phyloP scores from a whole-genome alignment of 2,113 vertebrate species.

The Cettia cetti region DNA sequence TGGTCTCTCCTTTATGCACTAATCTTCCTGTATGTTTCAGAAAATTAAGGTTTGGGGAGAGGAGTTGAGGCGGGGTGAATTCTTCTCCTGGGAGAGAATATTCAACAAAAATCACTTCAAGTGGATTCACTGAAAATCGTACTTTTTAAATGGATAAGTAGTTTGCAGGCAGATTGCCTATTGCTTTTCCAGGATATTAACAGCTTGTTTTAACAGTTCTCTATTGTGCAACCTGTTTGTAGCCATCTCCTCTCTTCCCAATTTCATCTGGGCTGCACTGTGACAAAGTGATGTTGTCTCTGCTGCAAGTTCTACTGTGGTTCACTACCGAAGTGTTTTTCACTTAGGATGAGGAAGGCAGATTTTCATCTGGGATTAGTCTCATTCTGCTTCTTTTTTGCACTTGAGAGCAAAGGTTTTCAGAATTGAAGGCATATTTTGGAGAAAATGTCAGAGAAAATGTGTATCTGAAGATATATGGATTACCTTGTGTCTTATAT shows the following conservation, averaged over 20 bases:
- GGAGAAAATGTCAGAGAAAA: background rate
- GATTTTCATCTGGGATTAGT: background rate
- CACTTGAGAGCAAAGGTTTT: background rate
- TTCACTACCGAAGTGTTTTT: background rate
- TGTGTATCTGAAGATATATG: background rate
- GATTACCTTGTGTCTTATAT: background rate
- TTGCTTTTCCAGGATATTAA: background rate
- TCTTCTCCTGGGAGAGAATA: background rate
- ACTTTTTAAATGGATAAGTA: background rate
- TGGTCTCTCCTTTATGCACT: background rate
- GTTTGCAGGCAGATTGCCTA: background rate
- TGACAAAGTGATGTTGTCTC: background rate
- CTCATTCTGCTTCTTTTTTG: background rate
- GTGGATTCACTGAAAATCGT: background rate
- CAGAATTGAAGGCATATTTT: background rate
- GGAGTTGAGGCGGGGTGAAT: background rate
- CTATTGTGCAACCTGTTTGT: background rate
- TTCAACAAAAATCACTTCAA: background rate
- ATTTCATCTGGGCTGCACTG: background rate
- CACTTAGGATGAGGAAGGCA: background rate
- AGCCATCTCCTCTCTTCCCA: background rate
- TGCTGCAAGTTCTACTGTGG: background rate
- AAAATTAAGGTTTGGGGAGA: background rate
- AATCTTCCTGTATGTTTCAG: conserved; percentile 8
- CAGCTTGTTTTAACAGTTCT: background rate